These are phyloP conservation scores for Euphysa ruthae DNA, from an alignment of 30 jellyfish, hydroid and myxozoan genomes.

Conservation along the genomic window DNA sequence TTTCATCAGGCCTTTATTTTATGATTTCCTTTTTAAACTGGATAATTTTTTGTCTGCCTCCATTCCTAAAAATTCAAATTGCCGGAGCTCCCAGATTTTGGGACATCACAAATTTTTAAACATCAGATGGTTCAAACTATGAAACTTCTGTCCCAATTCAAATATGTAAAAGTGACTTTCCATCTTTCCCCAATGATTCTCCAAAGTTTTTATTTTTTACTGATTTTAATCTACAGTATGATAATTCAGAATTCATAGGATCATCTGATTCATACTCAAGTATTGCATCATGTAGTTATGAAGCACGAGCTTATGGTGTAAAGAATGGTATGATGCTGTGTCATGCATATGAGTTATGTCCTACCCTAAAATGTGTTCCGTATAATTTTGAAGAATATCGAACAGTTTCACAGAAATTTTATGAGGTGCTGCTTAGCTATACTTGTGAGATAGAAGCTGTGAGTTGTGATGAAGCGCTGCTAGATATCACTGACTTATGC, in stretches of 20 bases:
- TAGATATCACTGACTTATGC: conserved; percentile 56
- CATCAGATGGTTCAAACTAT: no score
- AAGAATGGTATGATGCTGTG: conserved; percentile 88
- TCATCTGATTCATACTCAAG: conserved; percentile 52
- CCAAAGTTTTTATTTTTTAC: no score
- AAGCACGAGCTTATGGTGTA: conserved; percentile 87
- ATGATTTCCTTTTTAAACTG: no score
- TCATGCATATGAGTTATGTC: conserved; percentile 63
- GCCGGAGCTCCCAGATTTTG: no score
- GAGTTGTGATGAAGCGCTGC: conserved; percentile 96
- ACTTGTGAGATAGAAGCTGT: conserved; percentile 86
- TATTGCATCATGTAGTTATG: conserved; percentile 96
- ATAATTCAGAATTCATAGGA: not conserved
- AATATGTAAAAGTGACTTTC: no score
- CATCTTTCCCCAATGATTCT: no score
- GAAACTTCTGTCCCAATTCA: no score
- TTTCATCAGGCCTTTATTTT: no score
- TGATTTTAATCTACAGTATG: no score
- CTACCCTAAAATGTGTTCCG: conserved; percentile 84
- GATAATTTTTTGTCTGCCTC: no score
- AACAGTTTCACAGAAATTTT: conserved; percentile 81
- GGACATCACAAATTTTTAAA: no score
- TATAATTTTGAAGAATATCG: conserved; percentile 75
- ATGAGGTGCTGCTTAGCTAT: conserved; percentile 54
- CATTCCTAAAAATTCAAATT: no score